Percentiles rank a stretch among this genome's conserved stretches.
These are phyloP conservation scores for Tanypteryx hageni DNA, from an alignment of 2,888 invertebrate genomes.

Conservation along the genomic window DNA sequence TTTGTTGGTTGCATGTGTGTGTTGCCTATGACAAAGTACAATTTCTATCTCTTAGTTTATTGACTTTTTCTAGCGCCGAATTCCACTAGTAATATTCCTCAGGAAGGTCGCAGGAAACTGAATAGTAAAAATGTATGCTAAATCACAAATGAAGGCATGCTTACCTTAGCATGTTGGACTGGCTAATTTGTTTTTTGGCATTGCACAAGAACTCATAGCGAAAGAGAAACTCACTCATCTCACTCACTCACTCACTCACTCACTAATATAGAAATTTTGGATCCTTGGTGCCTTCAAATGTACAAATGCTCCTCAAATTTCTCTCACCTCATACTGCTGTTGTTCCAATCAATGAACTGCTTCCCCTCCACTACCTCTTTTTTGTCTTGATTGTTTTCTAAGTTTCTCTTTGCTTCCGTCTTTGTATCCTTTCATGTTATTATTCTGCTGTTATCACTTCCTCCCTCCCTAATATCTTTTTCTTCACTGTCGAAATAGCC, in stretches of 20 bases:
- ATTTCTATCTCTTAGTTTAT: slow-evolving; percentile 54
- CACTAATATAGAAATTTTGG: slow-evolving; percentile 54
- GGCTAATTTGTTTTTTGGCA: slow-evolving; percentile 39
- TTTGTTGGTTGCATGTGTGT: slow-evolving; percentile 41
- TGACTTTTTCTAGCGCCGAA: slow-evolving; percentile 49
- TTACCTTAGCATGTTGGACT: slow-evolving; percentile 41
- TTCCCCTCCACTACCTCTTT: slow-evolving; percentile 49
- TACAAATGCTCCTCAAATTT: slow-evolving; percentile 60
- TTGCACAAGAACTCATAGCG: slow-evolving; percentile 45
- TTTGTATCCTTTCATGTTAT: slow-evolving; percentile 25
- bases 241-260: slow-evolving; percentile 54
- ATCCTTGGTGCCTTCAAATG: slow-evolving; percentile 64
- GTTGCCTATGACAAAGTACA: slow-evolving; percentile 57
- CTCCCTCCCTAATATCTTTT: slow-evolving; percentile 21
- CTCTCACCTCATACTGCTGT: slow-evolving; percentile 40
- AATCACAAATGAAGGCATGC: neutral
- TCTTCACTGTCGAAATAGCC: slow-evolving; percentile 52
- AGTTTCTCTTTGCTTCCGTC: slow-evolving; percentile 35
- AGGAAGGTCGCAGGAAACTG: slow-evolving; percentile 44
- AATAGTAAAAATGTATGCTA: slow-evolving; percentile 24
- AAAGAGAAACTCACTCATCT: slow-evolving; percentile 52
- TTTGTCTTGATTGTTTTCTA: slow-evolving; percentile 3
- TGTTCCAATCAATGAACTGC: slow-evolving; percentile 34
- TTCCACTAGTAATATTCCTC: slow-evolving; percentile 36
- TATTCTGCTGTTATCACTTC: neutral